Percentiles rank a stretch among this genome's conserved stretches.
Conservation (phyloP, 2,888 invertebrate species). For the Gisinianus flammeolus region DNA sequence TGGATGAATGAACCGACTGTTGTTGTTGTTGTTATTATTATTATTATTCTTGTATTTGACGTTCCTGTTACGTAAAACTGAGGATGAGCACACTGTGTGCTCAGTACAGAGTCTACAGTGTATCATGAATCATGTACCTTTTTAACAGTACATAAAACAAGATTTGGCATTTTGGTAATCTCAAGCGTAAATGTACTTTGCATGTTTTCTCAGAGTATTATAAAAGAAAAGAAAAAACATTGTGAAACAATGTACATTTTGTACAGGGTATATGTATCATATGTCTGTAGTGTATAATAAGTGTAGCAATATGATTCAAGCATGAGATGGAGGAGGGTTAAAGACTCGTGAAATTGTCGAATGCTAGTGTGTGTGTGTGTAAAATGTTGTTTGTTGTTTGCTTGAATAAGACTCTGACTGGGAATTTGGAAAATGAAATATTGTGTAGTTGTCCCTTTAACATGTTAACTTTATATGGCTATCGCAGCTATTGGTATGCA, state of each 20-base stretch:
- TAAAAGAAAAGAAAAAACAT: not conserved
- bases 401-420: not conserved
- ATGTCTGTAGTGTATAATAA: not conserved
- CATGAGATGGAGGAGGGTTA: too few relatives aligned
- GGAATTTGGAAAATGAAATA: not conserved
- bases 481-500: too few relatives aligned
- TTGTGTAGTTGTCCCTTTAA: not conserved
- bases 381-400: not conserved
- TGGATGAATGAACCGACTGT: not conserved
- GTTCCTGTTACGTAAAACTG: not conserved
- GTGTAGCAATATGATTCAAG: too few relatives aligned
- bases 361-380: not conserved
- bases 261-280: not conserved
- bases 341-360: not conserved
- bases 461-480: not conserved
- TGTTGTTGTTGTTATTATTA: not conserved
- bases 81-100: too few relatives aligned
- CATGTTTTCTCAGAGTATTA: too few relatives aligned
- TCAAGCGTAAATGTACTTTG: not conserved
- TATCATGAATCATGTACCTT: too few relatives aligned
- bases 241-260: not conserved
- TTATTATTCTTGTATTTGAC: too few relatives aligned
- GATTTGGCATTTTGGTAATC: not conserved
- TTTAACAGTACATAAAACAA: too few relatives aligned
- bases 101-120: too few relatives aligned